Evolutionary conservation across 2,113 vertebrate species (phyloP).

Genomic region (Trematocara macrostoma): DNA sequence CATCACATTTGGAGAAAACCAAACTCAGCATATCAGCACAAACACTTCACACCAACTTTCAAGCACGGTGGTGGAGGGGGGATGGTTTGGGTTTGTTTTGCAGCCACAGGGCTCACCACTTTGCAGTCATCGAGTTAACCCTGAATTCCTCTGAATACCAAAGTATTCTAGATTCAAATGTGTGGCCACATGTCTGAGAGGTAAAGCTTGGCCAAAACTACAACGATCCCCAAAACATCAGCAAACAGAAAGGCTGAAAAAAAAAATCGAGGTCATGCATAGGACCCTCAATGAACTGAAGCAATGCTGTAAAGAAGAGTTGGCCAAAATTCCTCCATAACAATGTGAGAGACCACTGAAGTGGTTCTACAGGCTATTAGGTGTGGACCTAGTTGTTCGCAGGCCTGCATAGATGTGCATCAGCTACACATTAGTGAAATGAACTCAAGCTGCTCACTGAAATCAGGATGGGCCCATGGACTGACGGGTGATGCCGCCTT

Average conservation of each 20-base stretch:
- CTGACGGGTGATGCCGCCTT: not conserved
- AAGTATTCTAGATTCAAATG: not conserved
- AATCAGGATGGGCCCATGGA: not conserved
- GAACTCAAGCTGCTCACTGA: not conserved
- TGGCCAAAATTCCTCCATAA: not conserved
- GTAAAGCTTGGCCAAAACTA: not conserved
- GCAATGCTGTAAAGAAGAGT: not conserved
- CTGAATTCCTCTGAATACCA: not conserved
- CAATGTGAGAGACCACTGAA: not conserved
- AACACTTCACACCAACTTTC: not conserved
- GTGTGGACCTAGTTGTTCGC: not conserved
- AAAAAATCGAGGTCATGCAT: not conserved
- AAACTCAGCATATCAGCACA: not conserved
- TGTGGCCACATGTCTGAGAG: not conserved
- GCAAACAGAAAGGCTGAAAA: not conserved
- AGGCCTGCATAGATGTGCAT: not conserved
- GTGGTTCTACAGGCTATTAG: not conserved
- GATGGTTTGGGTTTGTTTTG: not conserved
- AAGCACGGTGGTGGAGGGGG: not conserved
- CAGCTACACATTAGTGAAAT: not conserved
- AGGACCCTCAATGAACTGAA: not conserved
- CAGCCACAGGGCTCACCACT: not conserved
- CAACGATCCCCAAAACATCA: not conserved
- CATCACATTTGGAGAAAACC: not conserved
- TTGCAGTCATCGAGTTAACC: not conserved